Percentiles rank a stretch among this genome's conserved stretches.
phyloP scores from a whole-genome alignment of 2,888 invertebrate genomes.

The Brachyptera putata region DNA sequence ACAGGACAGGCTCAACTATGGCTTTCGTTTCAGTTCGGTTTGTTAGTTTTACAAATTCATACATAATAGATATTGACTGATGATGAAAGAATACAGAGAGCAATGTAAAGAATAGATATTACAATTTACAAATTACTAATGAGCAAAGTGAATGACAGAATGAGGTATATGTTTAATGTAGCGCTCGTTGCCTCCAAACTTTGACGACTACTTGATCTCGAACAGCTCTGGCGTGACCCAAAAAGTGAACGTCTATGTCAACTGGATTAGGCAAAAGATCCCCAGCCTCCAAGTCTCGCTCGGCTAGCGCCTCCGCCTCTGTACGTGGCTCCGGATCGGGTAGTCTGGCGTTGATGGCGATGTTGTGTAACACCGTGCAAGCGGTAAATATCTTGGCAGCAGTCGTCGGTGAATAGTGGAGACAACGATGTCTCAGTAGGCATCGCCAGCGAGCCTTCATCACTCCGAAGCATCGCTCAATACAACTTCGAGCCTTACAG shows the following conservation, averaged over 20 bases:
- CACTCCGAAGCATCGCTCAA: slow-evolving; percentile 25
- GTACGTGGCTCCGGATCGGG: slow-evolving; percentile 6
- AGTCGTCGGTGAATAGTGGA: slow-evolving; percentile 11
- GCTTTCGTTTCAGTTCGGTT: no score
- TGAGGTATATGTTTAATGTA: no score
- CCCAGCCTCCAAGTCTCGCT: slow-evolving; percentile 1
- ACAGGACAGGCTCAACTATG: no score
- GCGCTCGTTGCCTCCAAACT: background rate
- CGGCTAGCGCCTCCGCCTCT: background rate
- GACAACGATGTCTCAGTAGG: slow-evolving; percentile 4
- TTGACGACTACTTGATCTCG: slow-evolving; percentile 1
- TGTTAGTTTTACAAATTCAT: no score
- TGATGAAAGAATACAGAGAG: no score
- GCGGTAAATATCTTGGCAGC: slow-evolving; percentile 16
- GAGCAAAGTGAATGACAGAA: no score
- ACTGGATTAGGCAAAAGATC: slow-evolving; percentile 7
- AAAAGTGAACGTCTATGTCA: background rate
- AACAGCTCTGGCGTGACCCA: background rate
- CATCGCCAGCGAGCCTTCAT: slow-evolving; percentile 24
- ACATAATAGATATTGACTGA: no score
- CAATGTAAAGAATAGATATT: no score
- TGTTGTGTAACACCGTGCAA: slow-evolving; percentile 18
- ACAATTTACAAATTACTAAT: no score
- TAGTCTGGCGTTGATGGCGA: slow-evolving; percentile 10
- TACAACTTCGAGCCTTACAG: background rate